Base-by-base conservation (phyloP, 2,797 vertebrate genomes). In the Cossypha niveicapilla region DNA sequence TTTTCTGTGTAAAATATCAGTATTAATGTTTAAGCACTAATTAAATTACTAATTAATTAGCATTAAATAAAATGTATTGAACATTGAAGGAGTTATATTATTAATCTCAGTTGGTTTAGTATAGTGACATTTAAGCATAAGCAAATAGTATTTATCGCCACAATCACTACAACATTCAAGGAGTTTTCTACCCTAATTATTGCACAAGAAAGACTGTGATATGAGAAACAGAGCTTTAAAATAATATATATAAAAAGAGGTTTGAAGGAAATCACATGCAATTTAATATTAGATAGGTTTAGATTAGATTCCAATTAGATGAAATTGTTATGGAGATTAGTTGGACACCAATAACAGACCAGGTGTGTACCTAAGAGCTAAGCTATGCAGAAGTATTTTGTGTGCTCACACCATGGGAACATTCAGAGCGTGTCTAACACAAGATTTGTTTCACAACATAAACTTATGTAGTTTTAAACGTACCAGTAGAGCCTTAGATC, bases 391-490 rank as follows among this genome's bases (percentile, higher is more conserved):
- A 84, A 77, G 18, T 10, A 61, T 89, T 93, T 71, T 67, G 23
- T 85, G 81, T 88, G 17, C 56, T 92, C 70, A 89, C 50, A 83
- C 41, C 87, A 77, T 39, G 91, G 75, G 84, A 93, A 93, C 41
- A 80, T 92, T 87, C 79, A 86, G 57, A 91, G 37, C 73, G 50
- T 23, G 23, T 81, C 86, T 94, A 95, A 81, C 60, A 75, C 67
- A 86, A 81, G 62, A 44, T 79, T 56, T 70, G 27, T 92, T 96
- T 94, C 94, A 95, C 80, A 95, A 93, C 44, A 65, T 41, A 84
- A 93, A 85, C 47, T 86, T 86, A 7, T 42, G 51, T 21, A 39
- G 85, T 81, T 93, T 88, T 73, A 90, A 81, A 60, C 13, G 21
- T 32, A 44, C 24, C 42, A 34, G 39, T 15, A 75, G 44, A 81